Percentiles rank a stretch among this genome's conserved stretches.
Evolutionary conservation across 2,797 vertebrate genomes (phyloP).

Genomic region (Phoebastria nigripes): DNA sequence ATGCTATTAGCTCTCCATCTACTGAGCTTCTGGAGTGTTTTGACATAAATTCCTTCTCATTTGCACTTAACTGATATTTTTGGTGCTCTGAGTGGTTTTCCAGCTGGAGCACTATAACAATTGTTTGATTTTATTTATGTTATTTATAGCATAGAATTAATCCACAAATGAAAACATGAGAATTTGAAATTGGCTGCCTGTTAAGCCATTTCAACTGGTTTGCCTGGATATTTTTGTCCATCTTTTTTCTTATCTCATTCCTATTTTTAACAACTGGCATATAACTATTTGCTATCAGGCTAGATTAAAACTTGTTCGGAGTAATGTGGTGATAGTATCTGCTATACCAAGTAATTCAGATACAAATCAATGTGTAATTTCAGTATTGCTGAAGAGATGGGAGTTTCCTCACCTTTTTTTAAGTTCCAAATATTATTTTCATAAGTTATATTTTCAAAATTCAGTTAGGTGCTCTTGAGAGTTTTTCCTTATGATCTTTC

Average conservation of each 20-base stretch:
- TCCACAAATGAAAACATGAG: neutral
- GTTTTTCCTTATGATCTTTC: neutral
- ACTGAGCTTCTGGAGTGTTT: neutral
- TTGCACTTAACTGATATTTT: neutral
- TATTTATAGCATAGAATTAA: slow-evolving; percentile 1
- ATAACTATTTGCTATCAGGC: neutral
- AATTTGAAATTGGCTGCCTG: neutral
- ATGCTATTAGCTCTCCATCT: neutral
- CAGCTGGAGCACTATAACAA: neutral
- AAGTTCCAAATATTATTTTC: neutral
- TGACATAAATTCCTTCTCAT: neutral
- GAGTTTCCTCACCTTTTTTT: neutral
- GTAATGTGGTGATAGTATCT: neutral
- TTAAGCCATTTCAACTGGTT: neutral
- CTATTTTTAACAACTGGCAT: neutral
- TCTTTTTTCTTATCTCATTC: neutral
- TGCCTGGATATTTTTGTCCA: neutral
- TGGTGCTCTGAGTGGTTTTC: neutral
- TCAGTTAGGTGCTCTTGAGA: neutral
- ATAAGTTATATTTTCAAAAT: neutral
- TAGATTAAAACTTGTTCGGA: neutral
- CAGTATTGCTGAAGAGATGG: neutral
- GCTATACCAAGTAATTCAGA: neutral
- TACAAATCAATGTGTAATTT: neutral
- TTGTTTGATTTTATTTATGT: neutral